A percentile compares a stretch with the other conserved stretches of the same genome.
Evolutionary conservation across 2,113 vertebrate genomes (phyloP).

Genomic region (Elaphurus davidianus): DNA sequence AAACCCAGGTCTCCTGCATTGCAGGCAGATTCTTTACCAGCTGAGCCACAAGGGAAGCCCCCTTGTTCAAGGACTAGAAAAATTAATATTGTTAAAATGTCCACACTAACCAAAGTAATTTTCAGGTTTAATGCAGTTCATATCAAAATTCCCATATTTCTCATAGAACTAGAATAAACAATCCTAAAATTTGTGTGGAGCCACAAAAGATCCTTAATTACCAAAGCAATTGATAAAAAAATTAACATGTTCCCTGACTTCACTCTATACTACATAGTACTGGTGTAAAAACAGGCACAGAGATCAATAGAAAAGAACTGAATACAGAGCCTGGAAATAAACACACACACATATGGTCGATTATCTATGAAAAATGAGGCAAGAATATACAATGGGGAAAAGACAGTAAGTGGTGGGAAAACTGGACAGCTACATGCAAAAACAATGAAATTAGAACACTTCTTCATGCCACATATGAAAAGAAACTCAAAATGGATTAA

Average conservation of each 20-base stretch:
- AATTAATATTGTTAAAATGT: neutral
- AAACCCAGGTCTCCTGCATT: neutral
- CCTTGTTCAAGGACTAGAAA: neutral
- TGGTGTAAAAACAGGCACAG: neutral
- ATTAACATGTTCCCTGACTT: neutral
- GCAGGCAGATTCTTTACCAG: neutral
- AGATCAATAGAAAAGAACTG: neutral
- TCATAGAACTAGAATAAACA: neutral
- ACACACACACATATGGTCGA: neutral
- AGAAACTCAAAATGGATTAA: neutral
- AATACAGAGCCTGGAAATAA: neutral
- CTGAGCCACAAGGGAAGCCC: neutral
- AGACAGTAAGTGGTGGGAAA: neutral
- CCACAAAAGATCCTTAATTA: neutral
- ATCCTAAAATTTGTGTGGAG: neutral
- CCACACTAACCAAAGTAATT: neutral
- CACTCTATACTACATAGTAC: neutral
- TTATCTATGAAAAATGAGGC: neutral
- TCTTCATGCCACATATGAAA: neutral
- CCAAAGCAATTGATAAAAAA: neutral
- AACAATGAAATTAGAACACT: neutral
- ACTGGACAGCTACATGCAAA: neutral
- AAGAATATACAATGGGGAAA: neutral
- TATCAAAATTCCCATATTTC: neutral
- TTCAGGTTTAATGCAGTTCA: neutral